Evolutionary conservation across 2,797 vertebrate genomes (phyloP), one percentile per base, ranked within the genome.

Genomic region (Borostomias antarcticus): DNA sequence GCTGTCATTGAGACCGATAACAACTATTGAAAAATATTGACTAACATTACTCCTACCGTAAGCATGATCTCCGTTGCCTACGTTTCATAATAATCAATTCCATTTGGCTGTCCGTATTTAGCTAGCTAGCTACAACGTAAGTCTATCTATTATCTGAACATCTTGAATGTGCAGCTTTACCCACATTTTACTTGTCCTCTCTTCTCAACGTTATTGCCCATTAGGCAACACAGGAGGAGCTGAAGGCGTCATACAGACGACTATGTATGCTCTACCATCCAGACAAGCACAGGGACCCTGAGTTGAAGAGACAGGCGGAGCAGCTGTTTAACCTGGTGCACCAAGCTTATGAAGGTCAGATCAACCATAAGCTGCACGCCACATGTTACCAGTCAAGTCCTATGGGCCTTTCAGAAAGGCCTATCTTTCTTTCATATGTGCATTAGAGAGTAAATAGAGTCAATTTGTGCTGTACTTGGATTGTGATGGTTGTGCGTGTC

Each of bases 261-360:
- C 85, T 99, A 69, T 99, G 98, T 60, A 98, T 99, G 97, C 87
- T 99, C 0, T 99, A 98, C 91, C 98, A 99, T 67, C 98, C 98
- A 0, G 98, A 99, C 92, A 99, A 99, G 90, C 98, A 99, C 90
- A 81, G 96, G 52, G 96, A 98, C 87, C 96, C 96, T 0, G 97
- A 99, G 77, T 93, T 99, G 66, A 99, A 99, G 74, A 83, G 48
- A 0, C 96, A 99, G 66, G 98, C 98, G 0, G 96, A 99, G 33
- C 92, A 91, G n/a, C 95, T 99, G 33, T 99, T 99, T 85, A 98
- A 97, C 91, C 93, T 98, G 0, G 95, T 97, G 15, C 98, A 99
- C 72, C 94, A 97, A 86, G 98, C 98, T 0, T 98, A 99, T 86
- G 95, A 99, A 96, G 98, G 98, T 98, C 81, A 85, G 89, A 76